These are phyloP conservation scores for Dolichomitus sp. DNA, from an alignment of 2,888 invertebrate genomes.

Conservation along the genomic window DNA sequence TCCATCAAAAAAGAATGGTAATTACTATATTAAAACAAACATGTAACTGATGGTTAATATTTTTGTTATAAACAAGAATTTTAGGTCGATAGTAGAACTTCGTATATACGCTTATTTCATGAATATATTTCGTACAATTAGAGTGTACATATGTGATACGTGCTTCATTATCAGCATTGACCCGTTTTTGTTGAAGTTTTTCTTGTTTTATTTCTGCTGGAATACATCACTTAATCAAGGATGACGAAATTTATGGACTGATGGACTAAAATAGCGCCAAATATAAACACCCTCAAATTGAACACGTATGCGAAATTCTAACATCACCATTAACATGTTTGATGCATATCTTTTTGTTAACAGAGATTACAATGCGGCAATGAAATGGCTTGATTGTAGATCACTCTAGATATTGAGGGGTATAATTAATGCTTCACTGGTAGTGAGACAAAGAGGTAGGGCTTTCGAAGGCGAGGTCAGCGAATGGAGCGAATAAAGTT, in stretches of 20 bases:
- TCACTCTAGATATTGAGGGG: conserved; percentile 43
- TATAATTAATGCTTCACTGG: conserved; percentile 61
- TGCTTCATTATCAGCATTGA: background rate
- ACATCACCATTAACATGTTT: background rate
- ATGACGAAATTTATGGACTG: background rate
- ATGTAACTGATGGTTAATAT: no score
- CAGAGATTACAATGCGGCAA: background rate
- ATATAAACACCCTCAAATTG: background rate
- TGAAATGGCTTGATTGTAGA: conserved; percentile 22
- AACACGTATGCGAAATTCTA: background rate
- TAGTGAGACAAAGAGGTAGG: conserved; percentile 60
- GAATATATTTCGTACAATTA: no score
- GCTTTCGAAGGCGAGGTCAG: conserved; percentile 48
- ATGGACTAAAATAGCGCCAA: background rate
- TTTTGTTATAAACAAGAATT: no score
- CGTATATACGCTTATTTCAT: no score
- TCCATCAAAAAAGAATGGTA: background rate
- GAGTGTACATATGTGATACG: no score
- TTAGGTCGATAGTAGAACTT: no score
- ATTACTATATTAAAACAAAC: no score
- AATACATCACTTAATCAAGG: background rate
- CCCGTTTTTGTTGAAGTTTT: background rate
- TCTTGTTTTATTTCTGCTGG: no score
- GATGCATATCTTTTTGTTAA: background rate
- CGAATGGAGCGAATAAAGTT: conserved; percentile 24